Conservation (phyloP, 2,888 invertebrate species). For the Eutolmus rufibarbis region DNA sequence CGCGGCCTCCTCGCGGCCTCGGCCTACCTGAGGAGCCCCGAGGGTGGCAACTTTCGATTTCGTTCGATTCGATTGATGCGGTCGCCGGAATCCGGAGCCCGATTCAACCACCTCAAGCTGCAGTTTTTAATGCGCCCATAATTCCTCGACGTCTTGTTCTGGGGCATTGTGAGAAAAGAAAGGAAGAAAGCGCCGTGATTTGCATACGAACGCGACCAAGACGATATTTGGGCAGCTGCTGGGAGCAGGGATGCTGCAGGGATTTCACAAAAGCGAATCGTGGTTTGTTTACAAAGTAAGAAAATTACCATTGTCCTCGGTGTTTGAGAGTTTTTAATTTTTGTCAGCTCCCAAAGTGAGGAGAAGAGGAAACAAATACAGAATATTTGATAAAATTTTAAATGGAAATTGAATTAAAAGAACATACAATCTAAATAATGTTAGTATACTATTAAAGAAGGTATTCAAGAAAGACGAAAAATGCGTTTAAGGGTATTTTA, state of each 20-base stretch:
- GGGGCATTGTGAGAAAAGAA: conserved; percentile 4
- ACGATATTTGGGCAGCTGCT: not conserved
- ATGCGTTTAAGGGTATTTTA: too few species aligned
- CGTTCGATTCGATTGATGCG: conserved; percentile 11
- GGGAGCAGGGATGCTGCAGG: not conserved
- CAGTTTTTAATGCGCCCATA: not conserved
- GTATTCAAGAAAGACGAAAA: too few species aligned
- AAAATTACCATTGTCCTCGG: not conserved
- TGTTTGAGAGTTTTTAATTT: not conserved
- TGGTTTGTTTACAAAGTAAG: not conserved
- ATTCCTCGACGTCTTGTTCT: not conserved
- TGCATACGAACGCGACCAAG: not conserved
- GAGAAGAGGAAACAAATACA: not conserved
- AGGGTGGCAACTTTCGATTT: conserved; percentile 11
- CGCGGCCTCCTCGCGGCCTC: not conserved
- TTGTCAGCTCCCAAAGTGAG: not conserved
- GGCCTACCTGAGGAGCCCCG: not conserved
- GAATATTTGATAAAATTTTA: too few species aligned
- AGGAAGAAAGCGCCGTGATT: not conserved
- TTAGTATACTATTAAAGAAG: too few species aligned
- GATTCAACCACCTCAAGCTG: conserved; percentile 5
- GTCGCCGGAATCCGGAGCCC: not conserved
- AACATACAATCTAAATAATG: too few species aligned
- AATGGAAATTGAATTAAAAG: too few species aligned
- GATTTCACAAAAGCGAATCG: not conserved